Percentiles rank a stretch among this genome's conserved stretches.
phyloP scores from a whole-genome alignment of 2,888 invertebrate species.

The Nasonovia ribisnigri region DNA sequence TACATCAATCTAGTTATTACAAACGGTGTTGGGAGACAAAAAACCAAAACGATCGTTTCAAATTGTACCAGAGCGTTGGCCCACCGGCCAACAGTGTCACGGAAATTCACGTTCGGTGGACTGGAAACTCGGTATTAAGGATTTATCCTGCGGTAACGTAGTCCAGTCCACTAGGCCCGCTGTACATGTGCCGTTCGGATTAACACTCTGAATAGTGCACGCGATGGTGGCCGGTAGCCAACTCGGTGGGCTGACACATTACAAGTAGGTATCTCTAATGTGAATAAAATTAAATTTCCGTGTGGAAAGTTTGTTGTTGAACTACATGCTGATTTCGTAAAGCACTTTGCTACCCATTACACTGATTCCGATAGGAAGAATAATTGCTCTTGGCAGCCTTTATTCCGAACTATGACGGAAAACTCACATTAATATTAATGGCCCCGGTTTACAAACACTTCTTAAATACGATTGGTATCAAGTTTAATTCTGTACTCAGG shows the following conservation, averaged over 20 bases:
- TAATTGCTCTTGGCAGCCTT: background rate
- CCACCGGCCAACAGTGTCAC: background rate
- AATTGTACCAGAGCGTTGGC: background rate
- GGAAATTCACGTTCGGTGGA: background rate
- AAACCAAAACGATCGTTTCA: background rate
- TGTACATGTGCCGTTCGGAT: background rate
- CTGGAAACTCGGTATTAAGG: background rate
- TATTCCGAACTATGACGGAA: background rate
- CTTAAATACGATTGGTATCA: background rate
- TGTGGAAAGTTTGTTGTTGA: background rate
- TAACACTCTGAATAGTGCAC: background rate
- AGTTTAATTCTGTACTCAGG: background rate
- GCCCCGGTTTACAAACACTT: background rate
- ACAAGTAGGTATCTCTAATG: background rate
- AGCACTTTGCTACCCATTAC: background rate
- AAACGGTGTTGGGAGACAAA: background rate
- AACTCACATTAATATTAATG: background rate
- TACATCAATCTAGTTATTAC: background rate
- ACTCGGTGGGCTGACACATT: background rate
- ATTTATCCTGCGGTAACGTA: background rate
- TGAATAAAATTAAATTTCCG: slow-evolving; percentile 35
- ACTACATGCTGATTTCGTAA: background rate
- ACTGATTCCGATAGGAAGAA: background rate
- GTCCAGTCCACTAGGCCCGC: background rate
- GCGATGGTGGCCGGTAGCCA: background rate